Base-by-base conservation (phyloP, 2,888 invertebrate genomes). In the Acrobasis suavella region DNA sequence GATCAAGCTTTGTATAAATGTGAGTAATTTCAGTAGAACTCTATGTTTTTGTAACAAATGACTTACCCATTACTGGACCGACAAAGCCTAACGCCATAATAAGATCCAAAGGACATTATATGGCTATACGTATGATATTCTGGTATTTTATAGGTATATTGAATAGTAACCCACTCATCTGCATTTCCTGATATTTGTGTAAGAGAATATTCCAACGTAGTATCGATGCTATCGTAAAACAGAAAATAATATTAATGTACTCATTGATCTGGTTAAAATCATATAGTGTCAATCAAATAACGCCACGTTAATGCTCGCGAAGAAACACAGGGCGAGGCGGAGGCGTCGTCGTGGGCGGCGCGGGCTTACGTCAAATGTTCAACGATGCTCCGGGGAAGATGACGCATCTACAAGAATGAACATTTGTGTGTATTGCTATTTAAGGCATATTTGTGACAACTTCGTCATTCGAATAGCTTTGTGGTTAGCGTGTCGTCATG, bases 401-500 rank as follows among this genome's bases (percentile, higher is more conserved):
- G 91, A 89, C 88, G 85, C 89, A 90, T 71, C 69, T 65, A 67
- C 72, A 71, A 73, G 67, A 74, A 80, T 73, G 76, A 76, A 76
- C 67, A 63, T 65, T 64, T 63, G 60, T 72, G 67, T 73, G 72
- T 74, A 85, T 82, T 82, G 78, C 90, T 86, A 86, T 88, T 85
- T 90, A 87, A 80, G 89, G 89, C 70, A 67, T 67, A 64, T 64
- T 60, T 49, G 50, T 62, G 59, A 64, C 63, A 52, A 58, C 62
- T 62, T 63, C 59, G 65, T 65, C 67, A 67, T 64, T 59, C 62
- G 16, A 61, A 62, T 63, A 50, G 61, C 62, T 62, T 67, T 68
- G 65, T 60, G 46, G 50, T 64, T 50, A 58, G 55, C 56, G 39
- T n/a, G n/a, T 58, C 62, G 51, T 50, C 42, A 55, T 42, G 51